Conservation (phyloP, 2,113 vertebrate genomes). For the Paracyprichromis sp. region DNA sequence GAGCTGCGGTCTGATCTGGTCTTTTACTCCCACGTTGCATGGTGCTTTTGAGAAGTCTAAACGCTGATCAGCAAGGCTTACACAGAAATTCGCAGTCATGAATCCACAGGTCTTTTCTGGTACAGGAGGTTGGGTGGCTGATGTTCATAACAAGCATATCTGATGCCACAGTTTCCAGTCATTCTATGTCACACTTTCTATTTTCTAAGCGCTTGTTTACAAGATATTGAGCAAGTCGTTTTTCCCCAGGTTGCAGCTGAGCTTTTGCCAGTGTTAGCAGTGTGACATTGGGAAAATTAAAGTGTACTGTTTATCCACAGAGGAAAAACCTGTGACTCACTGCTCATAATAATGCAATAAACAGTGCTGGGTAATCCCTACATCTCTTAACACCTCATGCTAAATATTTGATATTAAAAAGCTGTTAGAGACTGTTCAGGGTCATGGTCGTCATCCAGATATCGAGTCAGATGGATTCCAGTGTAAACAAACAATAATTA, state of each 20-base stretch:
- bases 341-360: background rate
- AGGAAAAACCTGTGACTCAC: conserved; percentile 16
- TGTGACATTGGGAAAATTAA: background rate
- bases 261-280: background rate
- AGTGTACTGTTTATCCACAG: background rate
- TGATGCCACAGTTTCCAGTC: background rate
- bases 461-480: background rate
- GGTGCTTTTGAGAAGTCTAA: background rate
- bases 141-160: background rate
- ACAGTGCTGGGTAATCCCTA: background rate
- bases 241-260: background rate
- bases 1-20: background rate
- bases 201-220: background rate
- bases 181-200: background rate
- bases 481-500: background rate
- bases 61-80: background rate
- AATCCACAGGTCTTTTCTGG: conserved; percentile 51
- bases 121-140: background rate
- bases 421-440: background rate
- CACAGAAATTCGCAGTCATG: background rate
- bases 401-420: background rate
- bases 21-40: background rate
- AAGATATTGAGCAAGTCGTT: background rate
- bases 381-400: background rate
- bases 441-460: background rate